Percentiles rank a stretch among this genome's conserved stretches.
Conservation (phyloP, 2,797 vertebrate genomes). For the Lepilemur septentrionalis region DNA sequence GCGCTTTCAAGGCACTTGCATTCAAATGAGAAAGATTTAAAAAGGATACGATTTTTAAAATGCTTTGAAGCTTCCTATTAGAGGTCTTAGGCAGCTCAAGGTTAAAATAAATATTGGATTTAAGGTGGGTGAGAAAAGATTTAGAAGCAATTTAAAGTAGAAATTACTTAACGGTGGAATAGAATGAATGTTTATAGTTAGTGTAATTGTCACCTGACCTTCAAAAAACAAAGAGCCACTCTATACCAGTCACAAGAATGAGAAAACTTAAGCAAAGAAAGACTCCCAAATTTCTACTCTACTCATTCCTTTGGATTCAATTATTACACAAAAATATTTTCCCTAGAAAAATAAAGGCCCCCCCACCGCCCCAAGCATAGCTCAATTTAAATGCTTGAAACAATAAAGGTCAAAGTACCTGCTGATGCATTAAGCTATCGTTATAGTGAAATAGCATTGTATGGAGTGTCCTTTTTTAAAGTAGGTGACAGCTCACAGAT, state of each 20-base stretch:
- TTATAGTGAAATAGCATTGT: not conserved
- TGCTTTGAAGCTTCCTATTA: slow-evolving; percentile 80
- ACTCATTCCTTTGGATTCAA: slow-evolving; percentile 37
- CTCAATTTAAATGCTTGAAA: slow-evolving; percentile 44
- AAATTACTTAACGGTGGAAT: slow-evolving; percentile 73
- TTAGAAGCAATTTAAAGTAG: slow-evolving; percentile 77
- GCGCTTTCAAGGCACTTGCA: slow-evolving; percentile 82
- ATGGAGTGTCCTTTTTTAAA: not conserved
- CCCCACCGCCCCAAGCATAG: not conserved
- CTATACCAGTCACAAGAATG: not conserved
- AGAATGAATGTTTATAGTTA: slow-evolving; percentile 70
- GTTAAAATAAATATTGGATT: slow-evolving; percentile 82
- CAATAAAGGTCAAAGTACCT: not conserved
- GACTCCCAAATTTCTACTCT: not conserved
- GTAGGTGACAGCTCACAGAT: not conserved
- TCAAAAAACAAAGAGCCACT: slow-evolving; percentile 64
- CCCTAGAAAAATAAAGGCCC: not conserved
- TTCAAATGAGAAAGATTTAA: slow-evolving; percentile 83
- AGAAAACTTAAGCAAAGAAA: slow-evolving; percentile 24
- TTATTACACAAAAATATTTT: not conserved
- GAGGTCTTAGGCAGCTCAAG: slow-evolving; percentile 78
- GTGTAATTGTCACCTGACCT: slow-evolving; percentile 73
- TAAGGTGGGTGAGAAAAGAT: slow-evolving; percentile 67
- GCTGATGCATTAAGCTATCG: not conserved
- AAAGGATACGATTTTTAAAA: slow-evolving; percentile 81